These are phyloP conservation scores for Pocota personata DNA, from an alignment of 2,888 invertebrate species.

Conservation along the genomic window DNA sequence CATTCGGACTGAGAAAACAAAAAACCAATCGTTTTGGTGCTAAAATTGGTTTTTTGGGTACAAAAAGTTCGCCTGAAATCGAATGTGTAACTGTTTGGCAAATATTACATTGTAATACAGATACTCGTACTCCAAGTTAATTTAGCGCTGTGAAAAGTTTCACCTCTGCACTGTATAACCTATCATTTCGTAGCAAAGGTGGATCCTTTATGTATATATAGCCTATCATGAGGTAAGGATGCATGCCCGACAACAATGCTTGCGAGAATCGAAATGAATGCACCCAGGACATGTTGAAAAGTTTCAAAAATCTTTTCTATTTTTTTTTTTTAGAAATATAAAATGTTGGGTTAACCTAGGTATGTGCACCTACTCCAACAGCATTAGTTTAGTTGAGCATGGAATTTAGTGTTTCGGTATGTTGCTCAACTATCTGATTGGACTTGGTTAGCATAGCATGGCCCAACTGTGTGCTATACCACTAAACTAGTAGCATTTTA, in stretches of 20 bases:
- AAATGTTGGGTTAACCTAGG: background rate
- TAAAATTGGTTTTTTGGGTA: background rate
- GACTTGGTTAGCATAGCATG: slow-evolving; percentile 52
- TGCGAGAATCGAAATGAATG: slow-evolving; percentile 27
- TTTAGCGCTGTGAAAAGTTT: slow-evolving; percentile 27
- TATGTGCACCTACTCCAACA: background rate
- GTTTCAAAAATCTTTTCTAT: slow-evolving; percentile 22
- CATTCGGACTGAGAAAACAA: background rate
- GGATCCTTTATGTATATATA: background rate
- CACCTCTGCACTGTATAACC: slow-evolving; percentile 28
- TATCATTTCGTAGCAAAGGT: background rate
- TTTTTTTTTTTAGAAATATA: background rate
- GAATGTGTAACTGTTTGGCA: slow-evolving; percentile 29
- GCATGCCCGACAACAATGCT: background rate
- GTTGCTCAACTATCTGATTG: slow-evolving; percentile 64
- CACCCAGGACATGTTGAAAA: slow-evolving; percentile 29
- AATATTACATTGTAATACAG: slow-evolving; percentile 21
- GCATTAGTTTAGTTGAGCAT: slow-evolving; percentile 63
- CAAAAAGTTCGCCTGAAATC: background rate
- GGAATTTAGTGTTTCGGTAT: slow-evolving; percentile 64
- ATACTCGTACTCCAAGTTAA: background rate
- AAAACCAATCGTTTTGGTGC: slow-evolving; percentile 2
- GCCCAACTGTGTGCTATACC: slow-evolving; percentile 39
- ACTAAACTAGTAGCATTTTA: slow-evolving; percentile 55
- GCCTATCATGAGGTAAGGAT: background rate